Evolutionary conservation across 2,113 vertebrate genomes (phyloP).

Genomic region (Pycnonotus jocosus): DNA sequence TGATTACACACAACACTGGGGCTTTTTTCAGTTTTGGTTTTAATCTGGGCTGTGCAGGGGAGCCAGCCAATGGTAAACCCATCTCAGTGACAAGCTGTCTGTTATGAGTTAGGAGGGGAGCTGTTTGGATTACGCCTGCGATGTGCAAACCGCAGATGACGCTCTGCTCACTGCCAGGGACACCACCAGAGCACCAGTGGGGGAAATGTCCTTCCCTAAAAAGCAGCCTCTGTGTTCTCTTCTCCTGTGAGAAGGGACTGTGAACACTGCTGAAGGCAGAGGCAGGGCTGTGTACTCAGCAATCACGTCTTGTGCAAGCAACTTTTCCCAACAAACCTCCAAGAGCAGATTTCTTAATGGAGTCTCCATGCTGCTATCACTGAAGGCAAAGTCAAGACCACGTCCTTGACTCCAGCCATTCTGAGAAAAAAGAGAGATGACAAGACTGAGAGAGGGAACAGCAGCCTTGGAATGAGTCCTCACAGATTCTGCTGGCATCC

Average conservation of each 20-base stretch:
- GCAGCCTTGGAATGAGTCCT: background rate
- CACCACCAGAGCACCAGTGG: background rate
- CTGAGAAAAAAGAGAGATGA: background rate
- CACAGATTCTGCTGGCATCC: background rate
- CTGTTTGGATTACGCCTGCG: background rate
- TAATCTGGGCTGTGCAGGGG: background rate
- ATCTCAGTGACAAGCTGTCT: background rate
- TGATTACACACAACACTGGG: background rate
- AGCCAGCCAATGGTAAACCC: background rate
- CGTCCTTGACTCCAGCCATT: constrained; percentile 1
- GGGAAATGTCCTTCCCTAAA: background rate
- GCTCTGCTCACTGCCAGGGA: background rate
- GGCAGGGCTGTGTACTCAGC: background rate
- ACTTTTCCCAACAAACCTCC: background rate
- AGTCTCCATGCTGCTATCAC: background rate
- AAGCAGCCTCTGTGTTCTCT: background rate
- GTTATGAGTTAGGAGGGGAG: background rate
- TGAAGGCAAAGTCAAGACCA: background rate
- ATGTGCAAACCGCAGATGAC: background rate
- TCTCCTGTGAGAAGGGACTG: background rate
- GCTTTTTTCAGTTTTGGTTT: background rate
- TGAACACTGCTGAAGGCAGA: background rate
- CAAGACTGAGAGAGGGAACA: background rate
- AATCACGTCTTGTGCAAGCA: background rate
- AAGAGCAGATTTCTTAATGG: background rate